Evolutionary conservation across 2,888 invertebrate genomes (phyloP), one percentile per base, ranked within the genome.

Genomic region (Drosophila niveifrons): DNA sequence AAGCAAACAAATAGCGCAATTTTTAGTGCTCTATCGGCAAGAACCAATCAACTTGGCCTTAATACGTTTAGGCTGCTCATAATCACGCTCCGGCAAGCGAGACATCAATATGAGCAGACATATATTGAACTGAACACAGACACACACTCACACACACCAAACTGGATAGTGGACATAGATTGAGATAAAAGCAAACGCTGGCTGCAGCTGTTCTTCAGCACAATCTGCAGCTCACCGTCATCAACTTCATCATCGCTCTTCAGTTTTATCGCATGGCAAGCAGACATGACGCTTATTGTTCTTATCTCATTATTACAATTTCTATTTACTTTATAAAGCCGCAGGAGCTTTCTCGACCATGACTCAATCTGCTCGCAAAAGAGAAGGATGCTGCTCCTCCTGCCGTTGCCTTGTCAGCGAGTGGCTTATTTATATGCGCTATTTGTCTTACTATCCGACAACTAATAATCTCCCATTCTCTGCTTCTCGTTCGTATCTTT

Each of bases 271-370:
- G 62, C 59, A 51, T 15, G 39, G 18, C 51, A 66, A 41, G 39
- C 17, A 36, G 71, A 73, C 55, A 58, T 57, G 58, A 29, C 70
- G 72, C 71, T 78, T 86, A 86, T 85, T 85, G 85, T 85, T 82
- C 86, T 84, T 86, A 85, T 85, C 85, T 84, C 82, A 80, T 86
- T 85, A 85, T 85, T 86, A 81, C 77, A 78, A 56, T 83, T 86
- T 85, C 73, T 86, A 85, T 85, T 85, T 86, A 82, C 81, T 79
- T 66, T 68, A 65, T 64, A 66, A 44, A 72, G 65, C 50, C 56
- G 23, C 36, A 13, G 48, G 17, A 29, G 43, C 58, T 29, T 18
- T 44, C 23, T 44, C 13, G 29, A 9, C 41, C 23, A 36, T 55
- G 36, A 56, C 56, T 44, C 28, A 56, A 62, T 46, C 51, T 50